Conservation (phyloP, 1,140 invertebrate species). For the Scaptomyza hsui region DNA sequence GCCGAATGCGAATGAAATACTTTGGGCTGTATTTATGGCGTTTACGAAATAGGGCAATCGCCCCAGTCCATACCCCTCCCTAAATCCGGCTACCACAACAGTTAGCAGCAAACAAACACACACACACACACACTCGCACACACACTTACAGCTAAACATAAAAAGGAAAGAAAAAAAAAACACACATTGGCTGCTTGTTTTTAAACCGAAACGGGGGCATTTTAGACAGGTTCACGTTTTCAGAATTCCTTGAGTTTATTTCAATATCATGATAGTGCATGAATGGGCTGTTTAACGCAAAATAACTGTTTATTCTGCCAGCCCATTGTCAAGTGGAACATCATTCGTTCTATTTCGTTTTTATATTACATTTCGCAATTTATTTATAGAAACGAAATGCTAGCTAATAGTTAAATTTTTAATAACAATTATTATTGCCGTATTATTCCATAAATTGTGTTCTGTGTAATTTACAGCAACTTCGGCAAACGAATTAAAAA, state of each 20-base stretch:
- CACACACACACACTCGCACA: conserved; percentile 22
- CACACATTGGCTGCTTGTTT: conserved; percentile 51
- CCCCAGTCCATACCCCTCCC: conserved; percentile 34
- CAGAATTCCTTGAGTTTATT: conserved; percentile 32
- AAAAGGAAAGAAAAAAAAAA: conserved; percentile 1
- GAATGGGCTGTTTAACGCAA: not conserved
- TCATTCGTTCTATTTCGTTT: conserved; percentile 29
- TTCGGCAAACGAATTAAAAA: conserved; percentile 44
- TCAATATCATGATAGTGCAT: conserved; percentile 13
- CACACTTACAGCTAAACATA: conserved; percentile 3
- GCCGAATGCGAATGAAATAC: conserved; percentile 93
- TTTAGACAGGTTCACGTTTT: conserved; percentile 8
- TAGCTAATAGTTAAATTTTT: conserved; percentile 59
- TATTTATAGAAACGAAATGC: conserved; percentile 46
- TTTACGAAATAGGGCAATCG: conserved; percentile 94
- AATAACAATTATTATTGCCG: conserved; percentile 41
- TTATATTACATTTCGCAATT: conserved; percentile 39
- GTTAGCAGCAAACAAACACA: conserved; percentile 40
- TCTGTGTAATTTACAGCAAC: conserved; percentile 52
- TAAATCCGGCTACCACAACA: conserved; percentile 24
- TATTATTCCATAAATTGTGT: conserved; percentile 67
- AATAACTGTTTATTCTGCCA: conserved; percentile 11
- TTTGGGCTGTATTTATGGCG: conserved; percentile 99
- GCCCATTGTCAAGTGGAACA: conserved; percentile 12
- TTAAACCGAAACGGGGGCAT: conserved; percentile 9